These are phyloP conservation scores for Bembecia ichneumoniformis DNA, from an alignment of 2,888 invertebrate genomes.

Conservation along the genomic window DNA sequence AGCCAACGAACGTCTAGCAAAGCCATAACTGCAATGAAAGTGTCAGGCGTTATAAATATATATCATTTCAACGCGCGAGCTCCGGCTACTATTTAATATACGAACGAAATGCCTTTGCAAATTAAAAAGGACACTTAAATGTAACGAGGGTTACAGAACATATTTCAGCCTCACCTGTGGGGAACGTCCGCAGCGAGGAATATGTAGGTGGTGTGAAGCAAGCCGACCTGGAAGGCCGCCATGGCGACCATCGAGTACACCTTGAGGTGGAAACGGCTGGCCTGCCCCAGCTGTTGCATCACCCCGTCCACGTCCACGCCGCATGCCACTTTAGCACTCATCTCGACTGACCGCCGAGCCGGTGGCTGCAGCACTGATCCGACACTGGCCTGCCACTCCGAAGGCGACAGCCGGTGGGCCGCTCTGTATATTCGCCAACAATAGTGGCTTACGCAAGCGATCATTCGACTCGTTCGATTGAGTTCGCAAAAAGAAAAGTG, in stretches of 20 bases:
- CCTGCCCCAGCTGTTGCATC: constrained; percentile 40
- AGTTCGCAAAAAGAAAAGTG: no score
- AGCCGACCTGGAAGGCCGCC: constrained; percentile 64
- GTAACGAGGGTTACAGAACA: no score
- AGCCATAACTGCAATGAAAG: no score
- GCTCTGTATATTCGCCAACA: not conserved
- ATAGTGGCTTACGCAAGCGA: not conserved
- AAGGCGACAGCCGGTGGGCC: constrained; percentile 5
- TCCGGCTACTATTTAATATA: no score
- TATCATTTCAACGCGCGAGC: no score
- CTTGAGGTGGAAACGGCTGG: constrained; percentile 40
- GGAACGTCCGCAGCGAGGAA: constrained; percentile 70
- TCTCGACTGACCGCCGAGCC: not conserved
- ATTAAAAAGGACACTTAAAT: no score
- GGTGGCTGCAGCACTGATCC: no score
- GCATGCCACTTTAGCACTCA: constrained; percentile 4
- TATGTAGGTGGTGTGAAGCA: constrained; percentile 70
- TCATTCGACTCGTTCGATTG: no score
- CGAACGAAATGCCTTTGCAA: no score
- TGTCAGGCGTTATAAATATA: no score
- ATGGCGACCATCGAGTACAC: constrained; percentile 42
- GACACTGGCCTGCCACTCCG: not conserved
- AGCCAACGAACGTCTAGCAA: no score
- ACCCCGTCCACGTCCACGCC: constrained; percentile 34
- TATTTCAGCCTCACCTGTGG: constrained; percentile 52